Evolutionary conservation across 2,797 vertebrate species (phyloP), one percentile per base, ranked within the genome.

Genomic region (Euphonia xanthogaster): DNA sequence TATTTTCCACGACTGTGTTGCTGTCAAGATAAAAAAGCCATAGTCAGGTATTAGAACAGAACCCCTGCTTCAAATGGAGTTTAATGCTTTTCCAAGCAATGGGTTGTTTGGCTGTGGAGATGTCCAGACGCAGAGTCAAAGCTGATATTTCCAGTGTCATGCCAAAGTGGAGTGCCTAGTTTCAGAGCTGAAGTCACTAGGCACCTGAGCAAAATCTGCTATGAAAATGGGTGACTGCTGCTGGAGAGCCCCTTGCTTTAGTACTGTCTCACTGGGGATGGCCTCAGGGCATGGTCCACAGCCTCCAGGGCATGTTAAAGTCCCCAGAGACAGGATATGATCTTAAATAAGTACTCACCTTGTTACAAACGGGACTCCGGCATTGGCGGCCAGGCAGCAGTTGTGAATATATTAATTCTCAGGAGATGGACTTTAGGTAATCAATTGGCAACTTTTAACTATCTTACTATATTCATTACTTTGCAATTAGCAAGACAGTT

Each of bases 401-500:
- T 47, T 93, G 45, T 81, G 35, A n/a, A 86, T 58, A 53, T 80
- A 67, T 48, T 87, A 66, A 90, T 72, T 72, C 53, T 84, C 50
- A 27, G 27, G 61, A 88, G 73, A 92, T 42, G 37, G 6, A 12
- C 72, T 79, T 80, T 42, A 81, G 68, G 53, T 76, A 88, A 57
- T 75, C 83, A 86, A 24, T 58, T 78, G 72, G 12, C 76, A 44
- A 90, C 81, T 90, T 90, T 80, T 93, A 87, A 70, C 88, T 73
- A n/a, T 89, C 62, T 65, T 91, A 81, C n/a, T 66, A 6, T 76
- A 94, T 86, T 92, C 44, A 78, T 86, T 93, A 81, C 40, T 80
- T 90, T 68, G 54, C 81, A 92, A 75, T 94, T 94, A 92, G 75
- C 61, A 68, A 79, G 86, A 48, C 61, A 74, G 54, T 66, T 92